phyloP scores from a whole-genome alignment of 1,140 invertebrate species.

The Drosophila prosaltans region DNA sequence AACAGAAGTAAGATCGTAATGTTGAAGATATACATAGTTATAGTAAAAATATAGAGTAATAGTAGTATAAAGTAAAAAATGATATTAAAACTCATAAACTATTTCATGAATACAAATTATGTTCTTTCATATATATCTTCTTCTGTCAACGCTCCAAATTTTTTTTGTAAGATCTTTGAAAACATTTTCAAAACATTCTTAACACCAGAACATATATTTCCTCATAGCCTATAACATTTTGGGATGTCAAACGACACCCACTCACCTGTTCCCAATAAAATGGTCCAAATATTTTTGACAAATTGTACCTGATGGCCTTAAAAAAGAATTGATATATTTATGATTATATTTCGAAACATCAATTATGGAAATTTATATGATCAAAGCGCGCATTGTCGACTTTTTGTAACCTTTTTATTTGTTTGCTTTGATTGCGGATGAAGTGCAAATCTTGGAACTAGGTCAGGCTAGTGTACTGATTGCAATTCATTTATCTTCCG shows the following conservation, averaged over 20 bases:
- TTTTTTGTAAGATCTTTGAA: slow-evolving; percentile 27
- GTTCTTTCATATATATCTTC: background rate
- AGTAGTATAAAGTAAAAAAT: no score
- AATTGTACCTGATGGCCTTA: background rate
- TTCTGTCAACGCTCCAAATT: background rate
- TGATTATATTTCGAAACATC: slow-evolving; percentile 25
- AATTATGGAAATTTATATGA: slow-evolving; percentile 39
- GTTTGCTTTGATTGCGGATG: background rate
- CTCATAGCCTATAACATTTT: background rate
- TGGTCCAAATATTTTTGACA: slow-evolving; percentile 4
- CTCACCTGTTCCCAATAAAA: slow-evolving; percentile 27
- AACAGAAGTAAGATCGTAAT: no score
- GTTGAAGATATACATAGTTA: no score
- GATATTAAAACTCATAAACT: no score
- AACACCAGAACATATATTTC: background rate
- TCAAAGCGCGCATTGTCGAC: slow-evolving; percentile 63
- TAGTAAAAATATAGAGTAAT: no score
- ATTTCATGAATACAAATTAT: background rate
- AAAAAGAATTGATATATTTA: slow-evolving; percentile 5
- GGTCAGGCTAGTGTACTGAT: slow-evolving; percentile 61
- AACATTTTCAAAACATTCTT: slow-evolving; percentile 37
- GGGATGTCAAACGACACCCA: slow-evolving; percentile 41
- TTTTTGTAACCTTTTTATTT: slow-evolving; percentile 53
- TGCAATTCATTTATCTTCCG: slow-evolving; percentile 59
- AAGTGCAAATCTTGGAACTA: slow-evolving; percentile 42